These are phyloP conservation scores for Oscheius sp. DNA, from an alignment of 2,888 invertebrate genomes.

Conservation along the genomic window DNA sequence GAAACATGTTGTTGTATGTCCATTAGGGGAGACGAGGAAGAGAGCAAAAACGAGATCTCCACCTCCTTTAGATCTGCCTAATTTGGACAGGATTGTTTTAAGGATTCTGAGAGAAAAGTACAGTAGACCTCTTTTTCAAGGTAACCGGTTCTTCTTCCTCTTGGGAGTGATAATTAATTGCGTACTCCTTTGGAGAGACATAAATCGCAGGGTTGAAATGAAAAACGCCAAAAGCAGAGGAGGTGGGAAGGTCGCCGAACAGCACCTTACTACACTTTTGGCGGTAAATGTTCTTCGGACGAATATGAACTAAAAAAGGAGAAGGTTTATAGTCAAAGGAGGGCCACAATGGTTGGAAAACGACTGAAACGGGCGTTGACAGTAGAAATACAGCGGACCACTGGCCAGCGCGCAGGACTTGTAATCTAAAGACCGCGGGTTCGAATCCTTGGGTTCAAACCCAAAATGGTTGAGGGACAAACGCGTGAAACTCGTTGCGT, in stretches of 20 bases:
- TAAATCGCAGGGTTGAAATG: conserved; percentile 21
- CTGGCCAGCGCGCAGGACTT: no score
- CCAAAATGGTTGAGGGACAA: no score
- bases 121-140: not conserved
- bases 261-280: not conserved
- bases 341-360: not conserved
- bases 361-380: no score
- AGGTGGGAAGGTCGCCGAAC: conserved; percentile 24
- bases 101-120: not conserved
- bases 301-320: not conserved
- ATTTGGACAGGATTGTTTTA: not conserved
- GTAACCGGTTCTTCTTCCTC: not conserved
- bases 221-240: conserved; percentile 17
- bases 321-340: not conserved
- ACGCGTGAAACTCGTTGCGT: no score
- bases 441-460: no score
- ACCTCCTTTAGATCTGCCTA: not conserved
- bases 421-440: no score
- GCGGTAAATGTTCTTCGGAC: conserved; percentile 2
- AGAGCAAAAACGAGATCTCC: not conserved
- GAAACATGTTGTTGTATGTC: not conserved
- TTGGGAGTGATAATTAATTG: conserved; percentile 25
- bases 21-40: conserved; percentile 2
- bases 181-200: conserved; percentile 4
- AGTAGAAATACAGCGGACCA: no score